phyloP scores from a whole-genome alignment of 1,140 invertebrate genomes.

The Helicoverpa armigera region DNA sequence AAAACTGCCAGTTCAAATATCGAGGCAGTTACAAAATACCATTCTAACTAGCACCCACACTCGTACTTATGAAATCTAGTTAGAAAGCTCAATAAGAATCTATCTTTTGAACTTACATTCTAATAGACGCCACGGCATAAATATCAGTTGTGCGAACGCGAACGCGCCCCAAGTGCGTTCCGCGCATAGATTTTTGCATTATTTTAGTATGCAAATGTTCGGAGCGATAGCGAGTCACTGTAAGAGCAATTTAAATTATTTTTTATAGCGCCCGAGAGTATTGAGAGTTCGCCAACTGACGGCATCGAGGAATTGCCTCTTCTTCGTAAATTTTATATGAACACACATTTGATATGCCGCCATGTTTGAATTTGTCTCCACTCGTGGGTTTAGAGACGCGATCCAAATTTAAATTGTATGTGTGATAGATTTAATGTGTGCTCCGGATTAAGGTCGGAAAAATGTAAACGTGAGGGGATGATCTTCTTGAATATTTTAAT shows the following conservation, averaged over 20 bases:
- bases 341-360: conserved; percentile 42
- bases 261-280: conserved; percentile 84
- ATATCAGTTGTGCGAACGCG: conserved; percentile 62
- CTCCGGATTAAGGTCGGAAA: conserved; percentile 24
- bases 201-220: conserved; percentile 85
- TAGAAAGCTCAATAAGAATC: too few relatives aligned
- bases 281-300: conserved; percentile 77
- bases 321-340: conserved; percentile 57
- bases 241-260: conserved; percentile 86
- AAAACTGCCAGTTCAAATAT: too few relatives aligned
- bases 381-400: conserved; percentile 40
- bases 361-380: conserved; percentile 46
- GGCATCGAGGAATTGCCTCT: conserved; percentile 64
- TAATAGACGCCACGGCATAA: conserved; percentile 36
- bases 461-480: background rate
- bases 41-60: background rate
- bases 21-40: background rate
- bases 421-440: conserved; percentile 44
- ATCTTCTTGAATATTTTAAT: conserved; percentile 38
- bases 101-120: background rate
- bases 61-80: too few relatives aligned
- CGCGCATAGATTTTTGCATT: conserved; percentile 85
- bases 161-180: conserved; percentile 70
- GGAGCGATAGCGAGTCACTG: conserved; percentile 77
- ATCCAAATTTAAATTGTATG: conserved; percentile 46